Conservation (phyloP, 1,140 invertebrate species). For the Drosophila watanabei region DNA sequence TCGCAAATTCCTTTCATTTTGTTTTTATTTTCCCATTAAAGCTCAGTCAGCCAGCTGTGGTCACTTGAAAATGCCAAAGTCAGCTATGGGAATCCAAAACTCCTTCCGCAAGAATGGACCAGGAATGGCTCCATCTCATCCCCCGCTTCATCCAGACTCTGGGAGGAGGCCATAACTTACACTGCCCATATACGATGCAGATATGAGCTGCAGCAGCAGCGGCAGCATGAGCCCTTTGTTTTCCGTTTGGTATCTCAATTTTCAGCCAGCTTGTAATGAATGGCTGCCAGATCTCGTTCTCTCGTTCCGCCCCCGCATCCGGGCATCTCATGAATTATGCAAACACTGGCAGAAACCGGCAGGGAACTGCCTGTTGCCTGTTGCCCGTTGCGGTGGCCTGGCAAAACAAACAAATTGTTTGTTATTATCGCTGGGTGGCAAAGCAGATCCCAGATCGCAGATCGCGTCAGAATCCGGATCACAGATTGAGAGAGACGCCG, state of each 20-base stretch:
- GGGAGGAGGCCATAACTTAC: constrained; percentile 42
- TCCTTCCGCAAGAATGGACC: constrained; percentile 18
- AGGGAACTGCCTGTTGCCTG: constrained; percentile 14
- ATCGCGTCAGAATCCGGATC: constrained; percentile 40
- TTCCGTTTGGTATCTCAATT: constrained; percentile 51
- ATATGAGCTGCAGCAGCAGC: constrained; percentile 26
- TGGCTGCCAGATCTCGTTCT: constrained; percentile 44
- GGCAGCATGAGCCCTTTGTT: constrained; percentile 36
- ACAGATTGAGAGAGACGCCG: constrained; percentile 38
- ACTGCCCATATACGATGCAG: constrained; percentile 48
- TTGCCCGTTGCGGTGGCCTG: constrained; percentile 6
- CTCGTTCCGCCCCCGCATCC: constrained; percentile 33
- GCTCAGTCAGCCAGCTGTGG: constrained; percentile 5
- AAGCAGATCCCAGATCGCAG: constrained; percentile 24
- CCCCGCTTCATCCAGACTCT: neutral
- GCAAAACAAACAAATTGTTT: constrained; percentile 60
- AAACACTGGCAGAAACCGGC: constrained; percentile 18
- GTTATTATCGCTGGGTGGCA: constrained; percentile 57
- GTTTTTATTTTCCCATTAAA: constrained; percentile 1
- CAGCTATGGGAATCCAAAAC: constrained; percentile 28
- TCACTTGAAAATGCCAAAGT: constrained; percentile 30
- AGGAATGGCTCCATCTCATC: constrained; percentile 1
- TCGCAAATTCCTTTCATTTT: neutral
- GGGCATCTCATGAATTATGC: constrained; percentile 38
- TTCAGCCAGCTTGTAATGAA: constrained; percentile 36